Base-by-base conservation (phyloP, 2,797 vertebrate genomes). In the Poeciliopsis presidionis region DNA sequence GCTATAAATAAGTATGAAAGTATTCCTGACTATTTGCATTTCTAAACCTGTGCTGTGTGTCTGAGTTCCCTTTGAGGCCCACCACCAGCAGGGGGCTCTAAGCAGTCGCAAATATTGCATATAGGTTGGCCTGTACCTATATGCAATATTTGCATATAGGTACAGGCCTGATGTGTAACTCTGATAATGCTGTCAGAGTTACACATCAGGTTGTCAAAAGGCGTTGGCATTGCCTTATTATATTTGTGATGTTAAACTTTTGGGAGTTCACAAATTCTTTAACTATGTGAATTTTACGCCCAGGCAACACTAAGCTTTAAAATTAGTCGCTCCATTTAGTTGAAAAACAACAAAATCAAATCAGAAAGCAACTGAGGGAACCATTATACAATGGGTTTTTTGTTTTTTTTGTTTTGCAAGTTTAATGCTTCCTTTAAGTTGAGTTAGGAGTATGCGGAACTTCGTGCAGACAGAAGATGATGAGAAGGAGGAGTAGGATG, bases 381-480 rank as follows among this genome's bases (percentile, higher is more conserved):
- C 41, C 14, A 47, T 3, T 0, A 46, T 46, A 30, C 41, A 72
- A 33, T 33, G 51, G 14, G n/a, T 36, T 76, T 75, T 7, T 13
- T 78, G 81, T n/a, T 33, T 33, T 33, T 1, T 73, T 14, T 28
- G 61, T 53, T 3, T 63, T 41, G 47, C 2, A 53, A 33, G 4
- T 80, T 53, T 61, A 46, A 61, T 0, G 47, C 77, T 88, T 89
- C 79, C 82, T 86, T 78, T 77, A 12, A 67, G 2, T 77, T 51
- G 53, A 39, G 30, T 59, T 72, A 43, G 77, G 45, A 74, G 84
- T 86, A 88, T 89, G 91, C 92, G 92, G 94, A 96, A 95, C 94
- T 95, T 87, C 76, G 84, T 79, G 84, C 84, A 78, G 87, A 72
- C 79, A 20, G 79, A 74, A 47, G 81, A 78, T n/a, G 70, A 75